Evolutionary conservation across 2,797 vertebrate species (phyloP).

Genomic region (Gymnopithys bicolor): DNA sequence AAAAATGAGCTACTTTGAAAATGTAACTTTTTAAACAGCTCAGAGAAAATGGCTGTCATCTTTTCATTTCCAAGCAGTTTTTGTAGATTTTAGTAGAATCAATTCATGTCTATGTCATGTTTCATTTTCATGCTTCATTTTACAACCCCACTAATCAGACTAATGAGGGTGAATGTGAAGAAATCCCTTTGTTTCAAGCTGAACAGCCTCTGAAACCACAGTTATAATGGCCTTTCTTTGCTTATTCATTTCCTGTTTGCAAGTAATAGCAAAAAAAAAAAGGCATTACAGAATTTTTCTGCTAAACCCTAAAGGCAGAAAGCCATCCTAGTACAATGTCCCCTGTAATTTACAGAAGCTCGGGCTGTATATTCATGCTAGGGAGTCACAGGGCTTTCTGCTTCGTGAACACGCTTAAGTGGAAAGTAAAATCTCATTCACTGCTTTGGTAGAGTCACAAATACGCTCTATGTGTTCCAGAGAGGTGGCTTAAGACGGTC

Average conservation of each 20-base stretch:
- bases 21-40: neutral
- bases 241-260: constrained; percentile 36
- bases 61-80: constrained; percentile 17
- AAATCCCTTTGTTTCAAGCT: constrained; percentile 68
- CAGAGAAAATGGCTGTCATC: neutral
- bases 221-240: constrained; percentile 34
- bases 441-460: neutral
- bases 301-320: constrained; percentile 19
- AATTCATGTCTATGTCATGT: constrained; percentile 46
- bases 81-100: constrained; percentile 31
- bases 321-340: neutral
- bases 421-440: neutral
- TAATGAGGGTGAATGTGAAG: constrained; percentile 75
- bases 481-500: rapidly evolving
- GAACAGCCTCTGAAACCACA: constrained; percentile 33
- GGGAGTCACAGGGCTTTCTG: neutral
- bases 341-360: neutral
- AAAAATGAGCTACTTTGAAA: constrained; percentile 5
- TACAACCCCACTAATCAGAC: constrained; percentile 68
- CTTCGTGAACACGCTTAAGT: neutral
- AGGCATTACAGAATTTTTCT: neutral
- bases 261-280: neutral
- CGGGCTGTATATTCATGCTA: neutral
- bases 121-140: constrained; percentile 70
- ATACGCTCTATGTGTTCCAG: neutral